Base-by-base conservation (phyloP, 2,113 vertebrate species). In the Barbus barbus region DNA sequence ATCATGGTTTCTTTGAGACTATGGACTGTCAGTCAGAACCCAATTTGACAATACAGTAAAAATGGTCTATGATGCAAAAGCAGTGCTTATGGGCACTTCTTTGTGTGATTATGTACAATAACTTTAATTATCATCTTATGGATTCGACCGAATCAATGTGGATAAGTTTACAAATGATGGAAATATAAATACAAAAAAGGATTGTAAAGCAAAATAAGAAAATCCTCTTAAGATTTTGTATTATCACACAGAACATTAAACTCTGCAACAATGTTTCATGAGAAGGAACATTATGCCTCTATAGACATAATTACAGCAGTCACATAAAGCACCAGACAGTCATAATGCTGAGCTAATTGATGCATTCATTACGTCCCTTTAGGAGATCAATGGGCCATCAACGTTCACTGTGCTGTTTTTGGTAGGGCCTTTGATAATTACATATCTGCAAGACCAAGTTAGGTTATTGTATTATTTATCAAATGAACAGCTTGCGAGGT, bases 321-420 rank as follows among this genome's bases (percentile, higher is more conserved):
- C 56, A 63, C 26, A 63, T 58, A 84, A 79, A 58, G 31, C 48
- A 24, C 36, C 28, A 84, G 61, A 84, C 53, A 73, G 53, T 46
- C 41, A 33, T 84, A 28, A 79, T 41, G 31, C 18, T 51, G 44
- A 51, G 46, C 74, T 84, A 78, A 71, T 60, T 78, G 63, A 33
- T 78, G n/a, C 22, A 22, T 84, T 38, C 48, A 72, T 31, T 72
- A 33, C 9, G 0, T 67, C 65, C 18, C 18, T 46, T 72, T 28
- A 46, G 33, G 31, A 60, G 9, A 18, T 71, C 33, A 78, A 26
- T 78, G 31, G 24, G 22, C 20, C 75, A 41, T 84, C 75, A 31
- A 2, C 33, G 31, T 58, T 84, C 65, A 41, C 2, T 73, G 14
- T 18, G 61, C 41, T 60, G 24, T 24, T 28, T n/a, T 75, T 80